Evolutionary conservation across 2,888 invertebrate species (phyloP).

Genomic region (Trichopoda pennipes): DNA sequence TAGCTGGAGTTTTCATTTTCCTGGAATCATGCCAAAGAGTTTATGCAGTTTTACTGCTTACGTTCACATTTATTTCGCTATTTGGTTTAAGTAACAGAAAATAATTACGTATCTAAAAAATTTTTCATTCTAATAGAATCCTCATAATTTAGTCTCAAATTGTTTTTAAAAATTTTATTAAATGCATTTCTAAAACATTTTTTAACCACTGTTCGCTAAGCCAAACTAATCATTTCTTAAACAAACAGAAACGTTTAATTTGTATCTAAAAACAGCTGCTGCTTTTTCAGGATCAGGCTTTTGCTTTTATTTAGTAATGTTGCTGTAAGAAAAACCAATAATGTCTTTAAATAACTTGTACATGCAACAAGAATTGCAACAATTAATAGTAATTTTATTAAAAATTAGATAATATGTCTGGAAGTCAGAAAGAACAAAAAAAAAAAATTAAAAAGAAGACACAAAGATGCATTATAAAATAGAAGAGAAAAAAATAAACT

Average conservation of each 20-base stretch:
- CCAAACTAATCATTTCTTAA: conserved; percentile 10
- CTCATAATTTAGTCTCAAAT: neutral
- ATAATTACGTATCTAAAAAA: no score
- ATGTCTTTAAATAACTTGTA: conserved; percentile 66
- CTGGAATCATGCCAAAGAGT: no score
- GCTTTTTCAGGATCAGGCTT: conserved; percentile 6
- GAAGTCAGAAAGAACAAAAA: conserved; percentile 11
- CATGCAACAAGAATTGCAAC: conserved; percentile 66
- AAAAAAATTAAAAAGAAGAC: neutral
- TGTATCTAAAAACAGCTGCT: conserved; percentile 58
- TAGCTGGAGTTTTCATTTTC: no score
- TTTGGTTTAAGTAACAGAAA: no score
- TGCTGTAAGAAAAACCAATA: conserved; percentile 54
- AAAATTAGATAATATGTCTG: conserved; percentile 68
- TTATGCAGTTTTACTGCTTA: no score
- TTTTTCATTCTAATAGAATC: no score
- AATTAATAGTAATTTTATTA: conserved; percentile 69
- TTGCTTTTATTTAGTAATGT: conserved; percentile 31
- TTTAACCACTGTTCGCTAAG: conserved; percentile 37
- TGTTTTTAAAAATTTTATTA: neutral
- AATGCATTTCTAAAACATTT: neutral
- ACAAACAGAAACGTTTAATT: conserved; percentile 20
- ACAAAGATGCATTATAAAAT: conserved; percentile 28
- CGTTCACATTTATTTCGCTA: no score
- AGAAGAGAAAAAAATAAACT: conserved; percentile 17